phyloP scores from a whole-genome alignment of 2,797 vertebrate genomes.

The Xyrichtys novacula region DNA sequence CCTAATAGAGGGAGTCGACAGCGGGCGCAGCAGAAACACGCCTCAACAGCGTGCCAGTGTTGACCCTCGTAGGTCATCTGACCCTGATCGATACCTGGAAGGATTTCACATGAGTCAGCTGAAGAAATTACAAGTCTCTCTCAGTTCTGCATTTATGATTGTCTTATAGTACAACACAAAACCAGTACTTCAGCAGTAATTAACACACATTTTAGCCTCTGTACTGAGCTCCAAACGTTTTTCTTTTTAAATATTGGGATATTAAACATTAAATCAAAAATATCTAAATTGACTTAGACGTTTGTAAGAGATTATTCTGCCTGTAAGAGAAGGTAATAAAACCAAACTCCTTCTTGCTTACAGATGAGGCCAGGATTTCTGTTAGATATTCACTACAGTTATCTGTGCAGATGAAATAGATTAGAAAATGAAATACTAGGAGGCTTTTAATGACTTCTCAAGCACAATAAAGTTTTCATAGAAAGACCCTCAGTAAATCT shows the following conservation, averaged over 20 bases:
- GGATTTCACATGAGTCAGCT: not conserved
- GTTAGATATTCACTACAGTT: not conserved
- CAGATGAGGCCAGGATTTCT: not conserved
- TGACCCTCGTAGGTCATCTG: conserved; percentile 94
- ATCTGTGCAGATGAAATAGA: not conserved
- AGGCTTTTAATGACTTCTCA: no score
- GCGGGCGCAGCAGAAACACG: conserved; percentile 91
- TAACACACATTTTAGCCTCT: no score
- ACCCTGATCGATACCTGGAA: conserved; percentile 91
- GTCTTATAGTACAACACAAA: not conserved
- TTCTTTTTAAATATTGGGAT: no score
- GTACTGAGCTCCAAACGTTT: no score
- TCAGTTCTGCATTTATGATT: not conserved
- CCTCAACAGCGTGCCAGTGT: conserved; percentile 92
- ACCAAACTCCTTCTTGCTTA: not conserved
- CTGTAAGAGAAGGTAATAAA: not conserved
- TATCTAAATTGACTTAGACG: not conserved
- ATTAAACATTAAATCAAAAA: no score
- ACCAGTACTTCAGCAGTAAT: no score
- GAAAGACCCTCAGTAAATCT: no score
- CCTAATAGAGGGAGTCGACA: conserved; percentile 89
- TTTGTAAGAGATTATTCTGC: not conserved
- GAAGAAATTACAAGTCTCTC: not conserved
- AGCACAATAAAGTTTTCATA: no score
- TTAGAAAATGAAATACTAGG: not conserved